phyloP scores from a whole-genome alignment of 2,113 vertebrate species.

The Choloepus hoffmanni region DNA sequence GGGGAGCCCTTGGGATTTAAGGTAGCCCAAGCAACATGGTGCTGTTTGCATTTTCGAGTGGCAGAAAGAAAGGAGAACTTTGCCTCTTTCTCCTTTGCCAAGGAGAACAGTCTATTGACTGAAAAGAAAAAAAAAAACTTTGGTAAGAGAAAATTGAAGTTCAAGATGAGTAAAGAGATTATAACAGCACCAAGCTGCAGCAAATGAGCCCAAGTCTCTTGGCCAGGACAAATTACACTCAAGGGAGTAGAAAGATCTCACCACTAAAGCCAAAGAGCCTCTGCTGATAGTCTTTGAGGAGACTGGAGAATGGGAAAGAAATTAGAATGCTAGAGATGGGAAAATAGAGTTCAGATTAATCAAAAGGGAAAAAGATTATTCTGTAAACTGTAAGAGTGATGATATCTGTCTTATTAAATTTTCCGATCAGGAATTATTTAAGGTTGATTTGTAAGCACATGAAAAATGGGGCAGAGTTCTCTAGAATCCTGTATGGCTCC shows the following conservation, averaged over 20 bases:
- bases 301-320: constrained; percentile 52
- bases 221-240: constrained; percentile 70
- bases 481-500: constrained; percentile 31
- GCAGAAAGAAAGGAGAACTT: constrained; percentile 18
- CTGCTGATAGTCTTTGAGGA: constrained; percentile 58
- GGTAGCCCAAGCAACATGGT: not conserved
- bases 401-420: constrained; percentile 53
- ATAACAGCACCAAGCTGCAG: constrained; percentile 66
- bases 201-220: constrained; percentile 71
- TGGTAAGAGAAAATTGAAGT: constrained; percentile 75
- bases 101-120: constrained; percentile 31
- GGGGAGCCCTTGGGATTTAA: not conserved
- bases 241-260: constrained; percentile 59
- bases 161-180: constrained; percentile 73
- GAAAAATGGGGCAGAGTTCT: constrained; percentile 44
- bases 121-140: constrained; percentile 64
- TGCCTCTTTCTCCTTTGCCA: constrained; percentile 36
- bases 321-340: constrained; percentile 2
- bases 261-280: not conserved
- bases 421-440: constrained; percentile 37
- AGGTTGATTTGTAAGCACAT: constrained; percentile 58
- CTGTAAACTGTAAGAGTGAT: not conserved
- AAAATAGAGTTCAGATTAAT: constrained; percentile 48
- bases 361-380: not conserved
- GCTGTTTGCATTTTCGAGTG: constrained; percentile 44